phyloP scores from a whole-genome alignment of 2,797 vertebrate genomes.

The Chiroxiphia lanceolata region DNA sequence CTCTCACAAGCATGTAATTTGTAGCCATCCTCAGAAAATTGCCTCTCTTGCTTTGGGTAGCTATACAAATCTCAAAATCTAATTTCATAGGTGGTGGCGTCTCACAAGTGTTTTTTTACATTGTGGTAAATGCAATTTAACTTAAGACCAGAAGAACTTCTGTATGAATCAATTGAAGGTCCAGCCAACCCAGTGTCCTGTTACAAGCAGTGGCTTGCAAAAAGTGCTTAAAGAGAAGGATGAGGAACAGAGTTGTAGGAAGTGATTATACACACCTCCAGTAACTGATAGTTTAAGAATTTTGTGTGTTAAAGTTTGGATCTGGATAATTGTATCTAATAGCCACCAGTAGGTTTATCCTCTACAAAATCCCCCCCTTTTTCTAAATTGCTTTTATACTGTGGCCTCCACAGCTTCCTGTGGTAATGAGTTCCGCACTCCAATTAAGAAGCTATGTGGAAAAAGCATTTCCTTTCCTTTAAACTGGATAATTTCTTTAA shows the following conservation, averaged over 20 bases:
- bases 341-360: not conserved
- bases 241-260: not conserved
- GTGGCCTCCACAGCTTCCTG: conserved; percentile 17
- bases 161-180: accelerated
- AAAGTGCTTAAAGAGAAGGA: not conserved
- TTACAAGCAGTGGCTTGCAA: not conserved
- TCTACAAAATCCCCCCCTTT: not conserved
- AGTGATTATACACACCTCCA: not conserved
- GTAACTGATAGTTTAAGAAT: conserved; percentile 33
- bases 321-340: conserved; percentile 10
- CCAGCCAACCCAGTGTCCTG: not conserved
- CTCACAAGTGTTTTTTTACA: not conserved
- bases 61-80: not conserved
- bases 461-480: conserved; percentile 35
- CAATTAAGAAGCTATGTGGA: conserved; percentile 4
- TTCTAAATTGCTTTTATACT: not conserved
- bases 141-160: not conserved
- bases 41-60: not conserved
- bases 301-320: conserved; percentile 22
- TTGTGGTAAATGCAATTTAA: not conserved
- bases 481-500: not conserved
- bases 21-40: not conserved
- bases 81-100: not conserved
- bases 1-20: not conserved
- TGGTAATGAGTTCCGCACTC: conserved; percentile 14